Evolutionary conservation across 2,797 vertebrate species (phyloP).

Genomic region (Spondyliosoma cantharus): DNA sequence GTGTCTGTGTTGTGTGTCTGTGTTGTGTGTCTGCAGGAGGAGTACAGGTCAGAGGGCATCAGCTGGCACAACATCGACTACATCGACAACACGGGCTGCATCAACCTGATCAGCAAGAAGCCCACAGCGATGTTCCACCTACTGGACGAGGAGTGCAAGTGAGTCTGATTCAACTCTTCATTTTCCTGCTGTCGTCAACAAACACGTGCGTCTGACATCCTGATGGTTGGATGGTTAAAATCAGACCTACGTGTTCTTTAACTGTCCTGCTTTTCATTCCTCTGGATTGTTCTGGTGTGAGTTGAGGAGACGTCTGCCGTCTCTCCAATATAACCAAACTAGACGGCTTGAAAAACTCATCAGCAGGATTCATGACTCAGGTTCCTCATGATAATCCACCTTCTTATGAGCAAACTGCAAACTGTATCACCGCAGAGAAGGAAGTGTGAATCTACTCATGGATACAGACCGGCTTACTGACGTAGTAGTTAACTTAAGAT

Average conservation of each 20-base stretch:
- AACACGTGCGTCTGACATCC: background rate
- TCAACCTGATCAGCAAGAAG: conserved; percentile 98
- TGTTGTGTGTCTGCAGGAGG: conserved; percentile 85
- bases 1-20: background rate
- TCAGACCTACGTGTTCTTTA: background rate
- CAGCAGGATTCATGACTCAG: too few relatives aligned
- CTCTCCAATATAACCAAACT: too few relatives aligned
- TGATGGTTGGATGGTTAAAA: background rate
- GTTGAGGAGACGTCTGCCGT: too few relatives aligned
- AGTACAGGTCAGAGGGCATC: conserved; percentile 95
- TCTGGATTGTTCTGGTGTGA: too few relatives aligned
- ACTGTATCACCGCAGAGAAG: too few relatives aligned
- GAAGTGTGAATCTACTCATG: too few relatives aligned
- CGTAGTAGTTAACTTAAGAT: too few relatives aligned
- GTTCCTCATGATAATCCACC: too few relatives aligned
- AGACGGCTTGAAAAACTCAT: too few relatives aligned
- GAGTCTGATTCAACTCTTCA: conserved; percentile 72
- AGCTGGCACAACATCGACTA: conserved; percentile 98
- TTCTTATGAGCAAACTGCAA: too few relatives aligned
- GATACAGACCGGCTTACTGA: too few relatives aligned
- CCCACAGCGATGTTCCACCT: conserved; percentile 97
- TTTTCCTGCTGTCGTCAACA: background rate
- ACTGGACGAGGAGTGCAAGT: conserved; percentile 99
- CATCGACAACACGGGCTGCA: conserved; percentile 97
- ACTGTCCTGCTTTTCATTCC: background rate